A percentile compares a stretch with the other conserved stretches of the same genome.
These are phyloP conservation scores for Agrilus mali DNA, from an alignment of 2,888 invertebrate species.

Conservation along the genomic window DNA sequence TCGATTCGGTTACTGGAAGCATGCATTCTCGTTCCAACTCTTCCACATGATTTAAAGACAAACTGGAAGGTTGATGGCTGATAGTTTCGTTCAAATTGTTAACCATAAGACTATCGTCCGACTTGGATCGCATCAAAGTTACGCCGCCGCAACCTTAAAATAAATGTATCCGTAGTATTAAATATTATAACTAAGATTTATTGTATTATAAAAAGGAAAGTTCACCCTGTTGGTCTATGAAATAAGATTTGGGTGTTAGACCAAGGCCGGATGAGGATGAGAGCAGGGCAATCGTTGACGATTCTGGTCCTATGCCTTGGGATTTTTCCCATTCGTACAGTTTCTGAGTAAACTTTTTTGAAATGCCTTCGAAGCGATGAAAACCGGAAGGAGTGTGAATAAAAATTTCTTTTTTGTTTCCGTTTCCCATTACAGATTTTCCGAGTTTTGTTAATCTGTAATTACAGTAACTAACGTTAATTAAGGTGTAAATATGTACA, in stretches of 20 bases:
- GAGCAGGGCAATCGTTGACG: slow-evolving; percentile 69
- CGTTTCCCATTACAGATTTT: slow-evolving; percentile 38
- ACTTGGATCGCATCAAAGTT: slow-evolving; percentile 56
- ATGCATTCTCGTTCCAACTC: slow-evolving; percentile 43
- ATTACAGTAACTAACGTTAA: slow-evolving; percentile 4
- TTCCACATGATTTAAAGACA: slow-evolving; percentile 61
- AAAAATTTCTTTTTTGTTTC: slow-evolving; percentile 55
- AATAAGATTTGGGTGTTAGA: slow-evolving; percentile 27
- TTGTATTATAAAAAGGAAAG: too few species aligned
- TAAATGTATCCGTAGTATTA: too few species aligned
- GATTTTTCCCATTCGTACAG: slow-evolving; percentile 87
- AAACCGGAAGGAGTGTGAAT: slow-evolving; percentile 75
- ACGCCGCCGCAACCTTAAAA: too few species aligned
- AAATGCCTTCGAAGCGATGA: slow-evolving; percentile 75
- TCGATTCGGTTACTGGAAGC: slow-evolving; percentile 17
- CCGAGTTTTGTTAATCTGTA: slow-evolving; percentile 43
- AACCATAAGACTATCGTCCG: slow-evolving; percentile 59
- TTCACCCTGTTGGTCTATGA: not conserved
- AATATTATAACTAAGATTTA: too few species aligned
- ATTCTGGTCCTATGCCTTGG: slow-evolving; percentile 74
- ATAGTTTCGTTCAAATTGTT: slow-evolving; percentile 33
- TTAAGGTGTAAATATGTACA: not conserved
- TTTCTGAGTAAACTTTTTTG: slow-evolving; percentile 78
- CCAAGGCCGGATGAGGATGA: slow-evolving; percentile 39
- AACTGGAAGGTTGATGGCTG: slow-evolving; percentile 58